These are phyloP conservation scores for Nyctibius grandis DNA, from an alignment of 2,797 vertebrate genomes.

Conservation along the genomic window DNA sequence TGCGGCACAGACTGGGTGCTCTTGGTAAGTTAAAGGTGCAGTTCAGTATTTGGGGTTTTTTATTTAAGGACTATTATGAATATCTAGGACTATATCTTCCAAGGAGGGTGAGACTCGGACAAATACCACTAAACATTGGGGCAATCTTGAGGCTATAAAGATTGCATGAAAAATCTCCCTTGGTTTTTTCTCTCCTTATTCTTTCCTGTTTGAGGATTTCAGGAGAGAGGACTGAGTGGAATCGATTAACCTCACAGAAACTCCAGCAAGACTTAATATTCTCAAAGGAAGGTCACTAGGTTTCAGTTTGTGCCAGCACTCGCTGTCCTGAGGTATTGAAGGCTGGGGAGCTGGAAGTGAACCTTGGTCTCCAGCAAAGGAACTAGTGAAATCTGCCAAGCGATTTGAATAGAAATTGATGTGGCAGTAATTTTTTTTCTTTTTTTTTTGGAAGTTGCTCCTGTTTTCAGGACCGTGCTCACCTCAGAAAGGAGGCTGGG, in stretches of 20 bases:
- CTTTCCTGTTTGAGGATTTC: slow-evolving; percentile 10
- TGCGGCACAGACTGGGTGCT: neutral
- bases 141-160: neutral
- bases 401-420: slow-evolving; percentile 49
- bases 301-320: slow-evolving; percentile 53
- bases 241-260: slow-evolving; percentile 60
- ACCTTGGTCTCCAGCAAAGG: slow-evolving; percentile 52
- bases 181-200: slow-evolving; percentile 35
- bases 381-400: slow-evolving; percentile 35
- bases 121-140: neutral
- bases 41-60: fast-evolving
- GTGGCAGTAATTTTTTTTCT: neutral
- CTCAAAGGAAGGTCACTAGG: slow-evolving; percentile 53
- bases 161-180: slow-evolving; percentile 2
- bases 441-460: neutral
- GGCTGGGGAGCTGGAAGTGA: slow-evolving; percentile 55
- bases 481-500: slow-evolving; percentile 31
- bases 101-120: neutral
- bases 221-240: slow-evolving; percentile 27
- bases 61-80: neutral
- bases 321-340: slow-evolving; percentile 44
- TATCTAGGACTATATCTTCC: neutral
- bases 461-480: neutral
- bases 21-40: neutral
- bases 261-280: slow-evolving; percentile 50